phyloP scores from a whole-genome alignment of 2,113 vertebrate species.

The Pangasianodon gigas region DNA sequence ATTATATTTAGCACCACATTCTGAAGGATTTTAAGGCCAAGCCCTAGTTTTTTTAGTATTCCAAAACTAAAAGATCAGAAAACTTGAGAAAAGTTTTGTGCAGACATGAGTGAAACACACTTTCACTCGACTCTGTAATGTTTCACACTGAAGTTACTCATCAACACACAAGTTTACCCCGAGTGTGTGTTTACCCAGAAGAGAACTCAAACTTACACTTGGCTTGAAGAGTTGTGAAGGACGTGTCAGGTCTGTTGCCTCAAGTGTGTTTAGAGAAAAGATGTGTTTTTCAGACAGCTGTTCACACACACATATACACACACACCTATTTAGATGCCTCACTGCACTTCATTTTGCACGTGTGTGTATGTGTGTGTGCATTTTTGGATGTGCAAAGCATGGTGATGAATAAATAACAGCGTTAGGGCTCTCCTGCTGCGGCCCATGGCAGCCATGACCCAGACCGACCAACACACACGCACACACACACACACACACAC shows the following conservation, averaged over 20 bases:
- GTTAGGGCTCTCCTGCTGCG: constrained; percentile 13
- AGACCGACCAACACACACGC: background rate
- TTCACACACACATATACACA: constrained; percentile 13
- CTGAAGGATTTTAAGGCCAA: background rate
- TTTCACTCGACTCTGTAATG: background rate
- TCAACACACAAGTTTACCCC: background rate
- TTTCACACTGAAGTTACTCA: background rate
- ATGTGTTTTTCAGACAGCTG: constrained; percentile 34
- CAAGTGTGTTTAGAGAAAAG: background rate
- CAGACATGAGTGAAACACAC: background rate
- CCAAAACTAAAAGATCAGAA: background rate
- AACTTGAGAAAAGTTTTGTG: background rate
- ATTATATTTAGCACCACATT: background rate
- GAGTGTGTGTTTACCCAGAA: background rate
- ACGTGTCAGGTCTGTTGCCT: constrained; percentile 11
- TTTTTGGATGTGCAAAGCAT: constrained; percentile 10
- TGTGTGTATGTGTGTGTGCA: constrained; percentile 6
- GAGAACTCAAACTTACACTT: background rate
- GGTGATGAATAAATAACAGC: constrained; percentile 41
- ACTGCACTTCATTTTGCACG: background rate
- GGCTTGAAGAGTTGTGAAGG: background rate
- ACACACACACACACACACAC: constrained; percentile 24
- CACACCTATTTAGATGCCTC: constrained; percentile 26
- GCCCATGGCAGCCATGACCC: constrained; percentile 39
- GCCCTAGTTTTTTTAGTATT: background rate